These are phyloP conservation scores for Hermodice carunculata DNA, from an alignment of 2,888 invertebrate genomes.

Conservation along the genomic window DNA sequence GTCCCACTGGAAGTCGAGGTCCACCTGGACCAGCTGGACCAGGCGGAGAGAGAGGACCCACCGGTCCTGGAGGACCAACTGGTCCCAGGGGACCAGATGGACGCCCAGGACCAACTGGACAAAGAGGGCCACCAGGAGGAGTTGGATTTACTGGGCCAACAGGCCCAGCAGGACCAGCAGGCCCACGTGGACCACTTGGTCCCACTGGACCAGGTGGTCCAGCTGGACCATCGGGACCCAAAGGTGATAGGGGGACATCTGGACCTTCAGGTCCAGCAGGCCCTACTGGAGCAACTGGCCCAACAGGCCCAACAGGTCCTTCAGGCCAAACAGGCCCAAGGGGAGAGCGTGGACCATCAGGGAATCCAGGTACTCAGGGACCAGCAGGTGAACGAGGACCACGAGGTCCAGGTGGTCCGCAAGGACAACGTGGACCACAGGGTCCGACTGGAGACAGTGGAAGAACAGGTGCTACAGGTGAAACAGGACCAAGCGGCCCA, in stretches of 20 bases:
- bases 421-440: constrained; percentile 24
- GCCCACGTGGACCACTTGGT: background rate
- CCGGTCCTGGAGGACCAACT: background rate
- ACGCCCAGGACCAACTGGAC: constrained; percentile 17
- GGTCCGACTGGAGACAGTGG: no score
- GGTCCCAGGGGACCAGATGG: background rate
- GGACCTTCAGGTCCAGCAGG: background rate
- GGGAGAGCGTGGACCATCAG: constrained; percentile 72
- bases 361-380: constrained; percentile 46
- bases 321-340: constrained; percentile 13
- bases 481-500: constrained; percentile 25
- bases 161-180: constrained; percentile 16
- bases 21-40: constrained; percentile 19
- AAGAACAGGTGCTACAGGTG: background rate
- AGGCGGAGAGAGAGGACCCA: constrained; percentile 7
- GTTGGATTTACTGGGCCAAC: background rate
- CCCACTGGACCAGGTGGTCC: constrained; percentile 7
- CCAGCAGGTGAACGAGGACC: constrained; percentile 15
- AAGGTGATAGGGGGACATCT: background rate
- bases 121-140: background rate
- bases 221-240: constrained; percentile 13
- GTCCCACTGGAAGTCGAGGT: constrained; percentile 15
- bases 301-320: no score
- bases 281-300: no score
- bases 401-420: background rate